A percentile compares a stretch with the other conserved stretches of the same genome.
Conservation (phyloP, 2,113 vertebrate genomes). For the Cephalopholis sonnerati region DNA sequence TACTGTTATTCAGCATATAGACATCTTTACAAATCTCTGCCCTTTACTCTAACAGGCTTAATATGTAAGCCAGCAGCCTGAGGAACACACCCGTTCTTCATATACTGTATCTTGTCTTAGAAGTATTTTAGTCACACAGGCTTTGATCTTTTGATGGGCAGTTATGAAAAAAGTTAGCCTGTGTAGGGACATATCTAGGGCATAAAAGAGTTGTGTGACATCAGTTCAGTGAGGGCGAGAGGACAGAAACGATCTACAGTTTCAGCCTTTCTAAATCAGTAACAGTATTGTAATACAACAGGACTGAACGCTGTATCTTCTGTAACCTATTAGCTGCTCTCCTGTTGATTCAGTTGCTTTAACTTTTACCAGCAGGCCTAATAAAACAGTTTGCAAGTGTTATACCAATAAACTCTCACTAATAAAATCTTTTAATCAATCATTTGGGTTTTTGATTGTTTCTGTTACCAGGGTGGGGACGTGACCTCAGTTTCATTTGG, state of each 20-base stretch:
- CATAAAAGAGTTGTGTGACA: background rate
- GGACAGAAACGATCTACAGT: background rate
- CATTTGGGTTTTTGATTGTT: slow-evolving; percentile 3
- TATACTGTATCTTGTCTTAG: background rate
- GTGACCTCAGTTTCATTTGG: background rate
- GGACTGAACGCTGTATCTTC: slow-evolving; percentile 1
- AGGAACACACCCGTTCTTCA: background rate
- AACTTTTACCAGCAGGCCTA: slow-evolving; percentile 35
- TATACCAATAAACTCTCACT: slow-evolving; percentile 29
- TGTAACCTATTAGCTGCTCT: slow-evolving; percentile 17
- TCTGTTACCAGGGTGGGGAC: slow-evolving; percentile 19
- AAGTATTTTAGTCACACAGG: background rate
- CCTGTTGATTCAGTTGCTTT: background rate
- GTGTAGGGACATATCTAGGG: background rate
- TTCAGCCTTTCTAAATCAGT: background rate
- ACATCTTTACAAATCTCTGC: slow-evolving; percentile 4
- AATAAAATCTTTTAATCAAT: slow-evolving; percentile 41
- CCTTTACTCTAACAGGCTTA: slow-evolving; percentile 35
- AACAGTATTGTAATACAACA: background rate
- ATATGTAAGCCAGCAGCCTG: slow-evolving; percentile 18
- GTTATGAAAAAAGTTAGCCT: background rate
- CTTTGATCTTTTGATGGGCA: background rate
- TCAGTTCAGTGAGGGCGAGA: background rate
- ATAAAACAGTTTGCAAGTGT: slow-evolving; percentile 33
- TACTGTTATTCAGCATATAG: slow-evolving; percentile 16